Evolutionary conservation across 2,888 invertebrate species (phyloP).

Genomic region (Vannuccia rotundouncinata): DNA sequence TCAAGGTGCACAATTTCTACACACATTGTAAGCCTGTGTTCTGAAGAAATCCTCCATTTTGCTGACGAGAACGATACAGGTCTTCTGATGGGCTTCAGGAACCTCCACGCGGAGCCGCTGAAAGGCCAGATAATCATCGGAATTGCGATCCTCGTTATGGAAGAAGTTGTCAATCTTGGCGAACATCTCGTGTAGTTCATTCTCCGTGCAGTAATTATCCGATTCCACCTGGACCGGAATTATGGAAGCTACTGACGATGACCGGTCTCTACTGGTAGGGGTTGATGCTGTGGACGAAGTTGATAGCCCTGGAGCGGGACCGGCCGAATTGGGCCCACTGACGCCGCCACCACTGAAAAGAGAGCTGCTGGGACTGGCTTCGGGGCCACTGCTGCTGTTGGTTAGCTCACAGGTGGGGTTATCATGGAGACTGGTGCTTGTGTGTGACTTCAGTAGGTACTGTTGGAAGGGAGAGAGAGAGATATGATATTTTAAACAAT

Average conservation of each 20-base stretch:
- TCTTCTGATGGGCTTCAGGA: constrained; percentile 2
- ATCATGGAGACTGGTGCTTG: background rate
- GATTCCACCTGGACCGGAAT: background rate
- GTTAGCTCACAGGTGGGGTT: background rate
- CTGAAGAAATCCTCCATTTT: background rate
- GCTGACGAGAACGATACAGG: background rate
- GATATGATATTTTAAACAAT: too few relatives aligned
- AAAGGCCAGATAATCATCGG: background rate
- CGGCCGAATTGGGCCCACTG: background rate
- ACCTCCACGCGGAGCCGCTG: background rate
- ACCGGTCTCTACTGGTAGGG: background rate
- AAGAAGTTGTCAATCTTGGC: background rate
- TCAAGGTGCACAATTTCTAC: too few relatives aligned
- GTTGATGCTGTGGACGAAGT: background rate
- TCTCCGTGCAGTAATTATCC: constrained; percentile 6
- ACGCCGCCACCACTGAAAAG: background rate
- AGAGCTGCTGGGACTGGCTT: constrained; percentile 1
- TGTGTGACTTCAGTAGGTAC: background rate
- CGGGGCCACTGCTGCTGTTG: background rate
- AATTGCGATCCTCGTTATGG: background rate
- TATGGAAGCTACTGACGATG: background rate
- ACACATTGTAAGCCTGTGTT: background rate
- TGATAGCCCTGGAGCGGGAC: background rate
- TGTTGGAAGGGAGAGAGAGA: background rate
- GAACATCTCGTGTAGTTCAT: background rate